A percentile compares a stretch with the other conserved stretches of the same genome.
Evolutionary conservation across 2,113 vertebrate species (phyloP).

Genomic region (Ariopsis seemanni): DNA sequence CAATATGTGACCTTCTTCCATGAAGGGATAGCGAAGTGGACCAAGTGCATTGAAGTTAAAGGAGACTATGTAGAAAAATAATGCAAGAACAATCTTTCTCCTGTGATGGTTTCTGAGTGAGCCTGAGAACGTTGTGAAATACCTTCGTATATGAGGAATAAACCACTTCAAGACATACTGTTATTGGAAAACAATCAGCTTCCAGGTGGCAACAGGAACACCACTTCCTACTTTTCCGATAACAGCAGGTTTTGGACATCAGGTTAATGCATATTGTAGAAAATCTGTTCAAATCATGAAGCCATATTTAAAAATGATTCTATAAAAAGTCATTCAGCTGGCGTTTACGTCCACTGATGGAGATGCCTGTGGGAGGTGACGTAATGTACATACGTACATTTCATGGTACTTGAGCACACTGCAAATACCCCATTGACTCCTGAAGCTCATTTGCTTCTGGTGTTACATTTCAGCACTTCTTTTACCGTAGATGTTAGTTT

Average conservation of each 20-base stretch:
- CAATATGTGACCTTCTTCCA: too few relatives aligned
- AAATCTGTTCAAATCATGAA: background rate
- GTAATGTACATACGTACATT: background rate
- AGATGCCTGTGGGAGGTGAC: background rate
- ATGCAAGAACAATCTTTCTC: too few relatives aligned
- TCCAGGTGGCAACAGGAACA: background rate
- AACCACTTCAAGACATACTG: background rate
- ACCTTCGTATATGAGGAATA: too few relatives aligned
- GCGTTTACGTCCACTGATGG: background rate
- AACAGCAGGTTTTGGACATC: background rate
- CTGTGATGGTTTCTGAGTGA: too few relatives aligned
- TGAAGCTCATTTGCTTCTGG: background rate
- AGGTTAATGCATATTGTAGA: background rate
- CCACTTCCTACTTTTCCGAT: background rate
- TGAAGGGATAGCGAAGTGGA: too few relatives aligned
- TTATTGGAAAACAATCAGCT: background rate
- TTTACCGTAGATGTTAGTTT: background rate
- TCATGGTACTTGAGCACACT: background rate
- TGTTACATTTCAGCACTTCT: background rate
- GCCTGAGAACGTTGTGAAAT: too few relatives aligned
- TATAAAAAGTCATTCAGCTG: background rate
- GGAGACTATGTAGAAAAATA: too few relatives aligned
- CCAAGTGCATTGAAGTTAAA: too few relatives aligned
- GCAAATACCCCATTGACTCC: background rate
- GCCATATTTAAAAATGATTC: background rate